Evolutionary conservation across 2,888 invertebrate species (phyloP), one percentile per base, ranked within the genome.

Genomic region (Napeogenes inachia): DNA sequence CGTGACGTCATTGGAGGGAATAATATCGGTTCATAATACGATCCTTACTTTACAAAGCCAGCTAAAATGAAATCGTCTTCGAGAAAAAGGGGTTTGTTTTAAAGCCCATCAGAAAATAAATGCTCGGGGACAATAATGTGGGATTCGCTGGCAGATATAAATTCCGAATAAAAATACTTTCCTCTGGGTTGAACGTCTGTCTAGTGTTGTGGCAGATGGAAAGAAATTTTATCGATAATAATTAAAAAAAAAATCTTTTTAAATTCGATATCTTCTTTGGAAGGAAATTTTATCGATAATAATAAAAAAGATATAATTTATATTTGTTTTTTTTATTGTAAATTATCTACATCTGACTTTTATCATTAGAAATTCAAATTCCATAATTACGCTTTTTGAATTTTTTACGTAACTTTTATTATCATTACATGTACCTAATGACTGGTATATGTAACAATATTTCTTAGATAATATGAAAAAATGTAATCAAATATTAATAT

Each of bases 61-160:
- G 89, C 89, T 89, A 89, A 88, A 90, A 89, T 89, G 87, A 84
- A 87, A 89, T 85, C 85, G 85, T 80, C 79, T 78, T 78, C 80
- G 79, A 86, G 87, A 89, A 89, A 89, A 89, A 87, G 89, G 89
- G 88, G 87, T 88, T 87, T 88, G 71, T 89, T 89, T 89, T 88
- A 89, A 90, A 86, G 85, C 89, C 89, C 85, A 86, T 89, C 86
- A 82, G 81, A 86, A 87, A 90, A 89, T 89, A 89, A 89, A 89
- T 89, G 85, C 81, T 74, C 80, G 79, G 80, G 84, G 88, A 90
- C 89, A 89, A 89, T 90, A 89, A 89, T 84, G 89, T 88, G 84
- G 89, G 88, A 89, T 89, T 87, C 85, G 78, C 75, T 79, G 80
- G 76, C 76, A 84, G 88, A 87, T 89, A 89, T 89, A 89, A 89